phyloP scores from a whole-genome alignment of 37 sponge, comb jelly and placozoan species.

The Beroe forskalii region DNA sequence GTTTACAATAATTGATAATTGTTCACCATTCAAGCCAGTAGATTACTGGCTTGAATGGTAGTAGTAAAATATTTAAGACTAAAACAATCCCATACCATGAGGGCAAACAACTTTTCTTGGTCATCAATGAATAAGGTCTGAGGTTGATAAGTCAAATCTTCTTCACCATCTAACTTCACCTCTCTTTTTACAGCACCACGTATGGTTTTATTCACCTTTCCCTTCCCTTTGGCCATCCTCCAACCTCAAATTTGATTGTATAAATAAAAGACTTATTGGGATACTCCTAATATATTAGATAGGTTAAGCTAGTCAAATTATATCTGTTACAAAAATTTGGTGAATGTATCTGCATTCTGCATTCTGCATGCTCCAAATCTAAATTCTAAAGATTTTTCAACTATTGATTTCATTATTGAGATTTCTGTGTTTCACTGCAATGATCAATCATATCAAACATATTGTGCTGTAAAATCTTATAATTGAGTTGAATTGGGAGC shows the following conservation, averaged over 20 bases:
- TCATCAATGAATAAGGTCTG: not conserved
- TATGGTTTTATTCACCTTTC: not conserved
- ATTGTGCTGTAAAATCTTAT: no score
- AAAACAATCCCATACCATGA: not conserved
- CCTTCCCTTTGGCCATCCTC: conserved; percentile 25
- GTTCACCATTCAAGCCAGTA: not conserved
- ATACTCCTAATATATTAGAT: no score
- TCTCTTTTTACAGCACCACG: not conserved
- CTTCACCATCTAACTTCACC: not conserved
- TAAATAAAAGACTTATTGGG: not conserved
- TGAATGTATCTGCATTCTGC: no score
- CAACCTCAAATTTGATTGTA: not conserved
- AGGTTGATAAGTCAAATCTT: not conserved
- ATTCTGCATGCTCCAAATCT: no score
- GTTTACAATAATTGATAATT: no score
- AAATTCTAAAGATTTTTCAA: not conserved
- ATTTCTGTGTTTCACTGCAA: no score
- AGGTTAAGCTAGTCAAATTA: no score
- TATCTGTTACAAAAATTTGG: no score
- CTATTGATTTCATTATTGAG: not conserved
- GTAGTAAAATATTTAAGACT: not conserved
- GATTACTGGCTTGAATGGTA: no score
- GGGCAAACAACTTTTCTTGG: not conserved
- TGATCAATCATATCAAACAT: no score
- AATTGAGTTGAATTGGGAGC: no score